Conservation (phyloP, 2,888 invertebrate genomes). For the Microctonus hyperodae region DNA sequence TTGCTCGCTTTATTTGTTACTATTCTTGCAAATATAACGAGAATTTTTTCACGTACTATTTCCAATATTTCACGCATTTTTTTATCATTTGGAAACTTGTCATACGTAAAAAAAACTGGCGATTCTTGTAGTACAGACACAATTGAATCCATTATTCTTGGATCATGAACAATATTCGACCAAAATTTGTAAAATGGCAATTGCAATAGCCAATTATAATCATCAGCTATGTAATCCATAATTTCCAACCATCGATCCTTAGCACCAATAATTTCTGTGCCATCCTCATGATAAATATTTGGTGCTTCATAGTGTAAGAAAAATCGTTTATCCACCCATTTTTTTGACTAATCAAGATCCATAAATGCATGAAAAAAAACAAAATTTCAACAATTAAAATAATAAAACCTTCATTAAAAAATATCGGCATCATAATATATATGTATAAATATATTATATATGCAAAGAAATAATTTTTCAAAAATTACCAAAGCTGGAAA, state of each 20-base stretch:
- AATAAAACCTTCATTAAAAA: slow-evolving; percentile 17
- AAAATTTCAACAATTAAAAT: not conserved
- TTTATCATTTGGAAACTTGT: slow-evolving; percentile 61
- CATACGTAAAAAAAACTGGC: slow-evolving; percentile 71
- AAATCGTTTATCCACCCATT: slow-evolving; percentile 68
- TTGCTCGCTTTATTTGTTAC: slow-evolving; percentile 75
- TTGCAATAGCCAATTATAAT: slow-evolving; percentile 74
- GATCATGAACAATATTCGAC: slow-evolving; percentile 75
- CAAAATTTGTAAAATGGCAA: slow-evolving; percentile 78
- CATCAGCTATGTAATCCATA: slow-evolving; percentile 69
- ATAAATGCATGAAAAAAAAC: slow-evolving; percentile 1
- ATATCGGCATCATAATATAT: slow-evolving; percentile 32
- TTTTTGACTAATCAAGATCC: slow-evolving; percentile 64
- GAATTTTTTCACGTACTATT: slow-evolving; percentile 67
- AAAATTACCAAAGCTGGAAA: slow-evolving; percentile 74
- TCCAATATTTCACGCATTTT: slow-evolving; percentile 68
- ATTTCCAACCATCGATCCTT: slow-evolving; percentile 74
- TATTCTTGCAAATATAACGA: slow-evolving; percentile 78
- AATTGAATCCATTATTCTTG: slow-evolving; percentile 70
- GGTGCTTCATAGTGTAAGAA: slow-evolving; percentile 70
- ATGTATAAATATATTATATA: not conserved
- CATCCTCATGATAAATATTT: slow-evolving; percentile 62
- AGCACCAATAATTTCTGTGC: slow-evolving; percentile 66
- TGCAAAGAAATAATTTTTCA: slow-evolving; percentile 2
- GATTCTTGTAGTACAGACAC: slow-evolving; percentile 79